These are phyloP conservation scores for Silurus lanzhouensis DNA, from an alignment of 2,797 vertebrate species.

Conservation along the genomic window DNA sequence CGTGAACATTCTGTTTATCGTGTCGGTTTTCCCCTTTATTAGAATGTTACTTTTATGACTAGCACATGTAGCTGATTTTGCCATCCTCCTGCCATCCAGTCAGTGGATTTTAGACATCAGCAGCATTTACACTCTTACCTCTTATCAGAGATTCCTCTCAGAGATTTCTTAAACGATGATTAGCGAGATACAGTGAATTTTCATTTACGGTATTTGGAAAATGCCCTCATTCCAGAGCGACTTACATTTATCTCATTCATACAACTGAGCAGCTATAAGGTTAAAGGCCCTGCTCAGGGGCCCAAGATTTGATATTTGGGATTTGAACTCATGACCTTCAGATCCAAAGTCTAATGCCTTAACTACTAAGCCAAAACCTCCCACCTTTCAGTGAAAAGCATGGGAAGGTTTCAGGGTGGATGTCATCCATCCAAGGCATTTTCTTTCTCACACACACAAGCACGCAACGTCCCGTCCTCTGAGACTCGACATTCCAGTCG, in stretches of 20 bases:
- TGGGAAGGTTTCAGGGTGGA: not conserved
- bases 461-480: constrained; percentile 14
- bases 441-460: constrained; percentile 7
- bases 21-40: not conserved
- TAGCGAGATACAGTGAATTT: too few species aligned
- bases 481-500: constrained; percentile 43
- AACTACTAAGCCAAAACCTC: too few species aligned
- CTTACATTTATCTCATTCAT: too few species aligned
- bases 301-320: too few species aligned
- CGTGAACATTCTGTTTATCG: too few species aligned
- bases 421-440: not conserved
- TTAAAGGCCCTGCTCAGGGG: too few species aligned
- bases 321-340: too few species aligned
- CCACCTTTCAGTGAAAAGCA: not conserved
- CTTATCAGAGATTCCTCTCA: not conserved
- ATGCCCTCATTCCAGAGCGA: too few species aligned
- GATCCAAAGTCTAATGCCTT: too few species aligned
- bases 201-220: too few species aligned
- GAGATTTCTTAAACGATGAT: not conserved
- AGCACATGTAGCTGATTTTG: not conserved
- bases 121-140: not conserved
- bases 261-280: too few species aligned
- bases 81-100: not conserved
- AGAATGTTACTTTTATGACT: not conserved
- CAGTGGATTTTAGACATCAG: not conserved